Conservation (phyloP, 2,113 vertebrate species). For the Hemibagrus wyckioides region DNA sequence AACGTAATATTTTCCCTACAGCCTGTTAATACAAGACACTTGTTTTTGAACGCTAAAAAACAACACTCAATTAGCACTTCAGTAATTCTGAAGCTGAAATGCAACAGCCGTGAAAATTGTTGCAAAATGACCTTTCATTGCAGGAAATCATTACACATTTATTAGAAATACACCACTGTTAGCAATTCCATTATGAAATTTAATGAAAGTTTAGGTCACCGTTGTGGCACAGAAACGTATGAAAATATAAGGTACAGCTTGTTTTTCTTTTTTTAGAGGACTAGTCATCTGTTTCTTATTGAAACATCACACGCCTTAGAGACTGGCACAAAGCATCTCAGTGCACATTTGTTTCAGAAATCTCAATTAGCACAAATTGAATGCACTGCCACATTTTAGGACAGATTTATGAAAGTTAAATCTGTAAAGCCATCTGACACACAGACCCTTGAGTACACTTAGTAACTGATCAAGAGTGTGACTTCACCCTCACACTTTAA, state of each 20-base stretch:
- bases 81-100: neutral
- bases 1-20: neutral
- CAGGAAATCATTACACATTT: constrained; percentile 7
- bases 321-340: neutral
- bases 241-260: neutral
- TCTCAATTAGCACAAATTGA: neutral
- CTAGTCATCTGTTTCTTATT: neutral
- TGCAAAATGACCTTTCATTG: neutral
- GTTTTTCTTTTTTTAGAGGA: neutral
- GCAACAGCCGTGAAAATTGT: neutral
- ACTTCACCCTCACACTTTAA: constrained; percentile 21
- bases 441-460: neutral
- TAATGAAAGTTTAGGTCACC: neutral
- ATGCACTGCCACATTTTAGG: neutral
- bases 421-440: constrained; percentile 10
- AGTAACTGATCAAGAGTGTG: constrained; percentile 21
- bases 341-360: neutral
- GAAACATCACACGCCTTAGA: neutral
- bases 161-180: neutral
- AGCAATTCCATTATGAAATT: neutral
- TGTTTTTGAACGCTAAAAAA: neutral
- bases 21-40: neutral
- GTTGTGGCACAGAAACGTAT: neutral
- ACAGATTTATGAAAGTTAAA: constrained; percentile 2
- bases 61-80: neutral